phyloP scores from a whole-genome alignment of 2,797 vertebrate species.

The Varecia variegata region DNA sequence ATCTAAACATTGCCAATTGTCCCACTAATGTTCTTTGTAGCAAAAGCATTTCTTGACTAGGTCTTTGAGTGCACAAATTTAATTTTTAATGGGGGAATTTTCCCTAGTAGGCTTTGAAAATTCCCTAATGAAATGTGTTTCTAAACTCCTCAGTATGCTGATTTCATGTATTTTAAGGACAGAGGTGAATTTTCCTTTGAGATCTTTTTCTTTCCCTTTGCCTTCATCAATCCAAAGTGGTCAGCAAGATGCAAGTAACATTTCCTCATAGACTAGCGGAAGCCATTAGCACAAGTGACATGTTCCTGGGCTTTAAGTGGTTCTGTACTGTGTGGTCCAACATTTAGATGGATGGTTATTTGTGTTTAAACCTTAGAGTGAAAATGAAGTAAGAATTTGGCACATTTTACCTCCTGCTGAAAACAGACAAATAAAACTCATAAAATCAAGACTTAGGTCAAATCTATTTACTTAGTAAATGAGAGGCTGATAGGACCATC shows the following conservation, averaged over 20 bases:
- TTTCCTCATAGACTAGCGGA: slow-evolving; percentile 35
- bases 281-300: slow-evolving; percentile 36
- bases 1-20: not conserved
- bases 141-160: not conserved
- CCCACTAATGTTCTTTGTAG: not conserved
- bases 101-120: not conserved
- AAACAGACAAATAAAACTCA: slow-evolving; percentile 63
- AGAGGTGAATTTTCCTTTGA: slow-evolving; percentile 38
- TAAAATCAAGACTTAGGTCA: slow-evolving; percentile 47
- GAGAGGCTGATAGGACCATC: slow-evolving; percentile 26
- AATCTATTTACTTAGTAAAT: slow-evolving; percentile 68
- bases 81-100: slow-evolving; percentile 19
- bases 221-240: slow-evolving; percentile 27
- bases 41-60: slow-evolving; percentile 19
- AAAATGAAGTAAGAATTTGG: slow-evolving; percentile 67
- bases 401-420: slow-evolving; percentile 50
- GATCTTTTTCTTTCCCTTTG: not conserved
- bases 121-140: not conserved
- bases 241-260: slow-evolving; percentile 44
- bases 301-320: slow-evolving; percentile 63
- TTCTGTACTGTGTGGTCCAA: slow-evolving; percentile 41
- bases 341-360: slow-evolving; percentile 71
- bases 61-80: not conserved
- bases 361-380: slow-evolving; percentile 65
- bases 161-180: slow-evolving; percentile 17